Percentiles rank a stretch among this genome's conserved stretches.
phyloP scores from a whole-genome alignment of 35 echinoderm and acorn worm species.

The Diadema setosum region DNA sequence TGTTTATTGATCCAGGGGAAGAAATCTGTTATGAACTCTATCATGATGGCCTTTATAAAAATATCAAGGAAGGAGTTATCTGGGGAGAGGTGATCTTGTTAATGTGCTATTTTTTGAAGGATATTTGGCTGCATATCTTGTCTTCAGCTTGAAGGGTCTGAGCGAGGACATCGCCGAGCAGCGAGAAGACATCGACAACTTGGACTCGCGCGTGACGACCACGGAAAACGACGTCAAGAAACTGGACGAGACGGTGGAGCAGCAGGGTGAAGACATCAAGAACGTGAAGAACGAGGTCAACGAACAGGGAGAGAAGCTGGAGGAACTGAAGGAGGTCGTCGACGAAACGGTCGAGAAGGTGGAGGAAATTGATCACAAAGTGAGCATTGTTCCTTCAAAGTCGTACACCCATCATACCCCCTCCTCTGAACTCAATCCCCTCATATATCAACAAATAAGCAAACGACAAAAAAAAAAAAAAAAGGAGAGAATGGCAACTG shows the following conservation, averaged over 20 bases:
- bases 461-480: too few species aligned
- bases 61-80: too few species aligned
- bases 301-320: slow-evolving; percentile 74
- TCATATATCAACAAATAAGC: too few species aligned
- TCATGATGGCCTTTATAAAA: too few species aligned
- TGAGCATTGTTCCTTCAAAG: background rate
- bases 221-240: slow-evolving; percentile 56
- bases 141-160: slow-evolving; percentile 37
- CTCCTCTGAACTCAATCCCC: too few species aligned
- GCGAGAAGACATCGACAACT: slow-evolving; percentile 63
- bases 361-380: slow-evolving; percentile 95
- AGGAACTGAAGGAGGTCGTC: slow-evolving; percentile 74
- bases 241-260: slow-evolving; percentile 60
- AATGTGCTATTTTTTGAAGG: too few species aligned
- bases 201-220: slow-evolving; percentile 63
- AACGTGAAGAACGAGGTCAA: slow-evolving; percentile 79
- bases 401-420: too few species aligned
- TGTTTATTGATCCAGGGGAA: too few species aligned
- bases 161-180: slow-evolving; percentile 62
- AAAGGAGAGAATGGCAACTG: too few species aligned
- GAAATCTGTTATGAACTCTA: too few species aligned
- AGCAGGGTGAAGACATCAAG: slow-evolving; percentile 71
- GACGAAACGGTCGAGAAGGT: slow-evolving; percentile 84
- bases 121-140: too few species aligned
- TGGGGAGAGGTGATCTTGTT: too few species aligned